Percentiles rank a stretch among this genome's conserved stretches.
Evolutionary conservation across 2,113 vertebrate genomes (phyloP).

Genomic region (Cheirogaleus medius): DNA sequence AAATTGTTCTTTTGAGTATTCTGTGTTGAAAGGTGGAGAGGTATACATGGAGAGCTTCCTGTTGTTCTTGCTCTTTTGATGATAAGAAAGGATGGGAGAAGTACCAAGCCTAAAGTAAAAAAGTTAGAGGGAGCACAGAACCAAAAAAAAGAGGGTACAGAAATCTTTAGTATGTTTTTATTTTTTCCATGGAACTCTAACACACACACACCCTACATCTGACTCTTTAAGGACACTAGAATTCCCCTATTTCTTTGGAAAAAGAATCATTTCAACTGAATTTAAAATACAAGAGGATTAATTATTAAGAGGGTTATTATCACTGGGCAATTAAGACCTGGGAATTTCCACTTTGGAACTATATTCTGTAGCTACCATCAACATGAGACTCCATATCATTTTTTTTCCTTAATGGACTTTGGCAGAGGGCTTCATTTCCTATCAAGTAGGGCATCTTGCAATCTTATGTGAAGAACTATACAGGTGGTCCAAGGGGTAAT

Average conservation of each 20-base stretch:
- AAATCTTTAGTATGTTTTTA: not conserved
- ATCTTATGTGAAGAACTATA: not conserved
- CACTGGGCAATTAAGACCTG: not conserved
- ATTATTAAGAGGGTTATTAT: slow-evolving; percentile 13
- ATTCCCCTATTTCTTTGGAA: not conserved
- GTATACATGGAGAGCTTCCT: not conserved
- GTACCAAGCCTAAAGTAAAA: not conserved
- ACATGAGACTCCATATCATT: not conserved
- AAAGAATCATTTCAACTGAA: not conserved
- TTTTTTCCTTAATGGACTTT: slow-evolving; percentile 1
- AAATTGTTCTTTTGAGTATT: not conserved
- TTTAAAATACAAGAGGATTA: slow-evolving; percentile 1
- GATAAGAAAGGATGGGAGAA: not conserved
- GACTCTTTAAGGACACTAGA: not conserved
- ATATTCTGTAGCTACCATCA: not conserved
- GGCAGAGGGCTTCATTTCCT: not conserved
- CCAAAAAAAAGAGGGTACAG: not conserved
- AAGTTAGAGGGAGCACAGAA: not conserved
- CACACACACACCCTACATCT: not conserved
- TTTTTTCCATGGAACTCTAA: not conserved
- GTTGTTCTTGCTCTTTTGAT: not conserved
- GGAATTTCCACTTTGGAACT: not conserved
- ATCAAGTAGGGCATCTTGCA: not conserved
- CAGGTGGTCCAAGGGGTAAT: slow-evolving; percentile 18
- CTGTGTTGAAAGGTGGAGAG: not conserved